A percentile compares a stretch with the other conserved stretches of the same genome.
These are phyloP conservation scores for Aporrectodea caliginosa DNA, from an alignment of 1,140 invertebrate species.

Conservation along the genomic window DNA sequence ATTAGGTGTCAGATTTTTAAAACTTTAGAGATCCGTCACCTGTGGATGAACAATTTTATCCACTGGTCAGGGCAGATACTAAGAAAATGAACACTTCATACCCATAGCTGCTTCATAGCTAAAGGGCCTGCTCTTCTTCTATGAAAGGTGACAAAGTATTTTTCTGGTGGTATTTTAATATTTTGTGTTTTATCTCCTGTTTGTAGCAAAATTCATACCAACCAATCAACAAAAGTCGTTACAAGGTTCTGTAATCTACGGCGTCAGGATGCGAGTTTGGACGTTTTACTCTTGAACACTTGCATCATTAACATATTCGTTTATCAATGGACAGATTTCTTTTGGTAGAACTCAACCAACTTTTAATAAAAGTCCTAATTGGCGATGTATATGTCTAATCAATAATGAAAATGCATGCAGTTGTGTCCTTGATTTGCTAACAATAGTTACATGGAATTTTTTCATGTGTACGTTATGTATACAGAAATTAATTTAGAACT, in stretches of 20 bases:
- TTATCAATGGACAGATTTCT: slow-evolving; percentile 76
- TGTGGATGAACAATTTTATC: background rate
- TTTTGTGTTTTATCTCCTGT: no score
- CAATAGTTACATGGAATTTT: no score
- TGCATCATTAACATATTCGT: slow-evolving; percentile 66
- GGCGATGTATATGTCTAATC: no score
- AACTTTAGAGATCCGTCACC: no score
- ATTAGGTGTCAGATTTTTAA: no score
- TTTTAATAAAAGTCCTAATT: no score
- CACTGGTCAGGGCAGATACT: background rate
- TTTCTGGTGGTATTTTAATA: slow-evolving; percentile 33
- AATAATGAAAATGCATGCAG: no score
- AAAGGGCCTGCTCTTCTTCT: background rate
- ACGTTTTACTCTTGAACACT: background rate
- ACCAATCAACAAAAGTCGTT: slow-evolving; percentile 80
- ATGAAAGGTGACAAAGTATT: background rate
- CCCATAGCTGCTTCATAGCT: background rate
- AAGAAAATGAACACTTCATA: background rate
- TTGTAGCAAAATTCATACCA: slow-evolving; percentile 69
- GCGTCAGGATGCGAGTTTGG: slow-evolving; percentile 33
- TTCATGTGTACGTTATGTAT: no score
- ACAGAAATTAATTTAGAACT: no score
- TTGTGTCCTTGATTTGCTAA: no score
- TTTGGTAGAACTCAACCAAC: no score
- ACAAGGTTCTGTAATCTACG: slow-evolving; percentile 79